Percentiles rank a stretch among this genome's conserved stretches.
Evolutionary conservation across 2,888 invertebrate species (phyloP).

Genomic region (Theretra japonica): DNA sequence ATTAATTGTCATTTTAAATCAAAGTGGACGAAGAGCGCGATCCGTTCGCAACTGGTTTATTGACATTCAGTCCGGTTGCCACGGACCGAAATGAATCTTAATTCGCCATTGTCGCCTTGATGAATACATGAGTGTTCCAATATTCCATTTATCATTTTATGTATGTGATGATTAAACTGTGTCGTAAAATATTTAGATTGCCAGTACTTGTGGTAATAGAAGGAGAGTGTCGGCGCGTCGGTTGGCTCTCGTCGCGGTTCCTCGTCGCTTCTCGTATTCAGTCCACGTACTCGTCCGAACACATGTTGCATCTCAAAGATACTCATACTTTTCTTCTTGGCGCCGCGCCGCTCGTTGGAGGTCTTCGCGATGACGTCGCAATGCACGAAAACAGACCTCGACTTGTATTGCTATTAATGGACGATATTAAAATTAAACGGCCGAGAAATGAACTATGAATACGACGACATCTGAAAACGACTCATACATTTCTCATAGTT

Average conservation of each 20-base stretch:
- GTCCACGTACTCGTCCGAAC: constrained; percentile 28
- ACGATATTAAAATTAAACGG: constrained; percentile 12
- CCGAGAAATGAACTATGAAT: background rate
- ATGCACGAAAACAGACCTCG: too few relatives aligned
- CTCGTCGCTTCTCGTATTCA: constrained; percentile 1
- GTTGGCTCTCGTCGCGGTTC: background rate
- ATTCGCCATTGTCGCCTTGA: constrained; percentile 51
- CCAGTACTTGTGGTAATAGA: constrained; percentile 10
- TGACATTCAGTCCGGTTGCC: constrained; percentile 61
- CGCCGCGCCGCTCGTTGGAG: constrained; percentile 40
- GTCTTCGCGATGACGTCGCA: constrained; percentile 33
- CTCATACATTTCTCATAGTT: constrained; percentile 11
- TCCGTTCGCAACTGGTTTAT: constrained; percentile 60
- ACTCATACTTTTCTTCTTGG: constrained; percentile 44
- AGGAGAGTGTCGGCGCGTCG: background rate
- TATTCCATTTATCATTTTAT: constrained; percentile 50
- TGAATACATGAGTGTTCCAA: constrained; percentile 45
- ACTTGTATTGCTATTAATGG: background rate
- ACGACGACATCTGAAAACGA: background rate
- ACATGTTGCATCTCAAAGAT: constrained; percentile 34
- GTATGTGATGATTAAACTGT: constrained; percentile 43
- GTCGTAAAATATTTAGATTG: constrained; percentile 35
- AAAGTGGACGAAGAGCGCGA: constrained; percentile 48
- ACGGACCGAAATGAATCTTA: constrained; percentile 63
- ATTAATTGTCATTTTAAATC: constrained; percentile 63